A percentile compares a stretch with the other conserved stretches of the same genome.
Evolutionary conservation across 2,888 invertebrate genomes (phyloP).

Genomic region (Drosophila greeni): DNA sequence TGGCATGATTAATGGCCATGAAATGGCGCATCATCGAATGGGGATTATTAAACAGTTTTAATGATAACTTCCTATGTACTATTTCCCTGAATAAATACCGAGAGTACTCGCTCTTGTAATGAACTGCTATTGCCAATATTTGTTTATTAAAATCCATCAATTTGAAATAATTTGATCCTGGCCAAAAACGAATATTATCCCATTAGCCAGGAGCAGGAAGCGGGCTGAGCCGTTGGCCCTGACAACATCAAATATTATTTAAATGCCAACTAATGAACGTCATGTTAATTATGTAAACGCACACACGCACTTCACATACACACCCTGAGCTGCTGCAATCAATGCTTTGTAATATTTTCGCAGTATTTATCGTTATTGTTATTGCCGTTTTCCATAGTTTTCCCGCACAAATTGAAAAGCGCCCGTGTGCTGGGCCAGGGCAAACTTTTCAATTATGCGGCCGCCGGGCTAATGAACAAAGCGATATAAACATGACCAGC

Average conservation of each 20-base stretch:
- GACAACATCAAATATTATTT: slow-evolving; percentile 31
- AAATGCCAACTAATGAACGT: slow-evolving; percentile 53
- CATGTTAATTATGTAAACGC: slow-evolving; percentile 60
- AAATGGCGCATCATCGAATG: slow-evolving; percentile 22
- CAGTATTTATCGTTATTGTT: slow-evolving; percentile 48
- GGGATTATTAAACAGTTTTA: not conserved
- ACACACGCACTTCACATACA: slow-evolving; percentile 14
- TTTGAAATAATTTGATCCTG: slow-evolving; percentile 46
- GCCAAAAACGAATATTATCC: slow-evolving; percentile 30
- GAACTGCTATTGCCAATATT: slow-evolving; percentile 49
- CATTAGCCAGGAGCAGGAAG: slow-evolving; percentile 20
- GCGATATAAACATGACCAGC: slow-evolving; percentile 26
- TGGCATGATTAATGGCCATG: slow-evolving; percentile 12
- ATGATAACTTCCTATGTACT: not conserved
- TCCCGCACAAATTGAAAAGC: slow-evolving; percentile 57
- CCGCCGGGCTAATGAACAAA: slow-evolving; percentile 55
- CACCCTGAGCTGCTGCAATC: slow-evolving; percentile 12
- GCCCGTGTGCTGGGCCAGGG: slow-evolving; percentile 23
- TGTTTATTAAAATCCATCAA: slow-evolving; percentile 57
- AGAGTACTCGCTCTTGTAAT: slow-evolving; percentile 31
- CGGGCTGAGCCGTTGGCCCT: slow-evolving; percentile 1
- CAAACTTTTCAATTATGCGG: slow-evolving; percentile 59
- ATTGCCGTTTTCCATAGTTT: slow-evolving; percentile 47
- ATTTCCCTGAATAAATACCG: slow-evolving; percentile 11
- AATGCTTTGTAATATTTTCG: slow-evolving; percentile 40